Conservation (phyloP, 2,113 vertebrate genomes). For the Macquaria ambigua region DNA sequence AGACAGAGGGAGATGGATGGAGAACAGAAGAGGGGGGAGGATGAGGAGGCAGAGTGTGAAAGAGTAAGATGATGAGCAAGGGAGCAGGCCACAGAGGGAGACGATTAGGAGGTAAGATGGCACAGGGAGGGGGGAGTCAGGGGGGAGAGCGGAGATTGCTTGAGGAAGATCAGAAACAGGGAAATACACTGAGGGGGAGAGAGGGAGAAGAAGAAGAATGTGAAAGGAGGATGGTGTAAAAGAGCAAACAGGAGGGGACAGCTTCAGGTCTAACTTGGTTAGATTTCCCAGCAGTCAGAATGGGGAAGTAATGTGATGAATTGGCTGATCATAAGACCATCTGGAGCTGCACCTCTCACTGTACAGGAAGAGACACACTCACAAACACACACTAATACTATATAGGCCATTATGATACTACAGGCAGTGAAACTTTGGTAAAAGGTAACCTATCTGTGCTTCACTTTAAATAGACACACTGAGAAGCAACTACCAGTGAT, state of each 20-base stretch:
- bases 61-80: slow-evolving; percentile 53
- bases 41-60: slow-evolving; percentile 44
- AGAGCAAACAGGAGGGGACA: slow-evolving; percentile 37
- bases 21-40: neutral
- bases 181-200: slow-evolving; percentile 13
- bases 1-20: slow-evolving; percentile 22
- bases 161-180: slow-evolving; percentile 43
- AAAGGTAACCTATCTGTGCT: neutral
- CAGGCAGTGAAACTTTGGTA: slow-evolving; percentile 28
- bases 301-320: slow-evolving; percentile 59
- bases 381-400: neutral
- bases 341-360: slow-evolving; percentile 53
- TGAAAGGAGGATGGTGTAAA: slow-evolving; percentile 26
- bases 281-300: slow-evolving; percentile 58
- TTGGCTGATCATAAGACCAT: slow-evolving; percentile 60
- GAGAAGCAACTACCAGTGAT: neutral
- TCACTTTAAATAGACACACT: neutral
- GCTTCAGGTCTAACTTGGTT: slow-evolving; percentile 36
- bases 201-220: neutral
- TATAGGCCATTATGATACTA: slow-evolving; percentile 14
- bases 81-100: slow-evolving; percentile 49
- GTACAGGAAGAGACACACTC: slow-evolving; percentile 19
- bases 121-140: neutral
- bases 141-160: slow-evolving; percentile 30
- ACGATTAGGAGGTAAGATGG: slow-evolving; percentile 49